phyloP scores from a whole-genome alignment of 1,140 invertebrate species.

The Apis mellifera region Amel_HAv3.1 CM009931.2:8258501-8259000 shows the following conservation, averaged over 20 bases:
- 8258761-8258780: conserved; percentile 28
- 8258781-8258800: conserved; percentile 42
- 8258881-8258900: conserved; percentile 9
- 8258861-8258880: neutral
- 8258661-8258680: conserved; percentile 12
- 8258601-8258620: neutral
- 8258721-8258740: neutral
- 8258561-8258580: conserved; percentile 1
- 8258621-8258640: neutral
- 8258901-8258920: conserved; percentile 8
- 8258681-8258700: neutral
- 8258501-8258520: neutral
- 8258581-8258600: too few relatives aligned
- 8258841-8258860: neutral
- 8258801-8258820: neutral
- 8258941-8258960: conserved; percentile 72
- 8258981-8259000: conserved; percentile 58
- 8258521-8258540: neutral
- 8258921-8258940: conserved; percentile 55
- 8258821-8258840: neutral
- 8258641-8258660: neutral
- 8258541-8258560: too few relatives aligned
- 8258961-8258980: conserved; percentile 67
- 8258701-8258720: neutral
- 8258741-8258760: neutral